Conservation (phyloP, 2,888 invertebrate species). For the Amphipyra tragopoginis region DNA sequence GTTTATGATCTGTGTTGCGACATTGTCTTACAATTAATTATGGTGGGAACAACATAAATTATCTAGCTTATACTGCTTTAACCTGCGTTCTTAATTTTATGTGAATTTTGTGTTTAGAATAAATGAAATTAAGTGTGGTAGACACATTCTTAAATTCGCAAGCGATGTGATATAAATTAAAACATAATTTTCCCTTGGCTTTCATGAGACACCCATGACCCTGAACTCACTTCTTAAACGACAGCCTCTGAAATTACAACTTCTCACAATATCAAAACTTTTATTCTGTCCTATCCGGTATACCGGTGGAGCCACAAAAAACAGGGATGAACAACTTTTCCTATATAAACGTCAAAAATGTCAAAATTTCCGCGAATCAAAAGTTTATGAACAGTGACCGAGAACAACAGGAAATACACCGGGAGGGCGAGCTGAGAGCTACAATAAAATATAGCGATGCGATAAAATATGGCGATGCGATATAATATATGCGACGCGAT, state of each 20-base stretch:
- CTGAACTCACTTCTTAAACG: too few relatives aligned
- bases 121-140: too few relatives aligned
- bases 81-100: too few relatives aligned
- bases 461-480: conserved; percentile 3
- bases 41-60: not conserved
- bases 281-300: too few relatives aligned
- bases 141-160: too few relatives aligned
- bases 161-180: too few relatives aligned
- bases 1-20: conserved; percentile 7
- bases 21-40: not conserved
- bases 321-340: conserved; percentile 6
- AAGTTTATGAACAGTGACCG: conserved; percentile 26
- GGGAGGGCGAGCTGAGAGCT: conserved; percentile 7
- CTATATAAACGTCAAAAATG: conserved; percentile 11
- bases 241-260: too few relatives aligned
- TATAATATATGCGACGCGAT: conserved; percentile 29
- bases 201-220: too few relatives aligned
- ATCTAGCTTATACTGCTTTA: too few relatives aligned
- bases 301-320: not conserved
- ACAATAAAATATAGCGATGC: conserved; percentile 6
- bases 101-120: too few relatives aligned
- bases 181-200: too few relatives aligned
- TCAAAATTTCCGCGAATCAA: not conserved
- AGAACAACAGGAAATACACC: conserved; percentile 29
- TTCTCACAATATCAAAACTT: too few relatives aligned